These are phyloP conservation scores for Lithophane semibrunnea DNA, from an alignment of 2,888 invertebrate genomes.

Conservation along the genomic window DNA sequence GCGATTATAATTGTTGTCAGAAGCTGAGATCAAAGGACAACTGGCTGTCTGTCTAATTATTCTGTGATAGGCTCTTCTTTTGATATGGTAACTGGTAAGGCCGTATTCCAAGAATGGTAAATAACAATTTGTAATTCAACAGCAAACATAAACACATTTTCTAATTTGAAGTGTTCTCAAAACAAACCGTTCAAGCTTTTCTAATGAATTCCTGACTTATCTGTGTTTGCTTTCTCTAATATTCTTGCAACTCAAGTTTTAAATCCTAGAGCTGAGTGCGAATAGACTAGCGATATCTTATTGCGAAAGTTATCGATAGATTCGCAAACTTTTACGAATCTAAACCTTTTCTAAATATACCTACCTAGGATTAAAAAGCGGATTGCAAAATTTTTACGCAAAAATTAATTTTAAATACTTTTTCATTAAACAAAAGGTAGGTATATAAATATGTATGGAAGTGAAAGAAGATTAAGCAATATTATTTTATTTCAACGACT, in stretches of 20 bases:
- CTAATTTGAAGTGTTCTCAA: conserved; percentile 54
- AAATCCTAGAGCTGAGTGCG: conserved; percentile 28
- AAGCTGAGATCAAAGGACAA: conserved; percentile 44
- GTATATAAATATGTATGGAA: not conserved
- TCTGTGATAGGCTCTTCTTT: conserved; percentile 22
- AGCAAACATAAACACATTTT: conserved; percentile 51
- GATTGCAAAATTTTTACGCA: not conserved
- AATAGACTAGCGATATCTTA: conserved; percentile 21
- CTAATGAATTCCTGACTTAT: conserved; percentile 54
- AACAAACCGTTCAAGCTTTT: conserved; percentile 53
- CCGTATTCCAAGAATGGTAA: conserved; percentile 37
- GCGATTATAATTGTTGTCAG: conserved; percentile 28
- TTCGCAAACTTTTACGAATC: conserved; percentile 7
- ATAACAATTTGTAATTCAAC: conserved; percentile 54
- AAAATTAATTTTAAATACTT: not conserved
- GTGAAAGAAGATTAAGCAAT: not conserved
- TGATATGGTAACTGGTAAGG: conserved; percentile 5
- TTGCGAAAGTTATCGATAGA: conserved; percentile 14
- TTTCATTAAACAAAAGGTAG: too few relatives aligned
- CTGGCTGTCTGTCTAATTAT: conserved; percentile 27
- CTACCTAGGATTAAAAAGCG: too few relatives aligned
- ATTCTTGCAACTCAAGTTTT: conserved; percentile 49
- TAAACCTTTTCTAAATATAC: not conserved
- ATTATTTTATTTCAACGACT: not conserved
- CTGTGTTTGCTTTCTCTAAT: conserved; percentile 53